phyloP scores from a whole-genome alignment of 2,113 vertebrate genomes.

The Leptobrachium leishanense region DNA sequence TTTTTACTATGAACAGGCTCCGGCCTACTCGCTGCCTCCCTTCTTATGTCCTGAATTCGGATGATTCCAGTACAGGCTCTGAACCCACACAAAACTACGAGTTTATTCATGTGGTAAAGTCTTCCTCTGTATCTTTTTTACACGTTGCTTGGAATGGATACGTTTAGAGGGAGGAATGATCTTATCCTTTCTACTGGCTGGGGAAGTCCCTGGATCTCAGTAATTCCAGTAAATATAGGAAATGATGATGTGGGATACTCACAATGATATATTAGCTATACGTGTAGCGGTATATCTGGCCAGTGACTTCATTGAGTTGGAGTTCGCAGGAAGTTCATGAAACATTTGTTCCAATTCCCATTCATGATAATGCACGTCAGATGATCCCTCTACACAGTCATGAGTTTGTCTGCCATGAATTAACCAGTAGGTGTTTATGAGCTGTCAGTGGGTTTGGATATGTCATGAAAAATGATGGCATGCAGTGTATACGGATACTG shows the following conservation, averaged over 20 bases:
- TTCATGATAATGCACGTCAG: background rate
- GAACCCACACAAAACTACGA: background rate
- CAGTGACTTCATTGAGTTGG: background rate
- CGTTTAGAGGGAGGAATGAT: too few species aligned
- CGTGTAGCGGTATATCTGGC: constrained; percentile 2
- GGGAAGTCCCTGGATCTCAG: background rate
- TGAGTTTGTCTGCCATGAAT: background rate
- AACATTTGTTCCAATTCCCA: constrained; percentile 9
- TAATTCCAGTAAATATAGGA: background rate
- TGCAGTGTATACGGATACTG: background rate
- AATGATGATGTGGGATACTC: background rate
- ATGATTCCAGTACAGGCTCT: background rate
- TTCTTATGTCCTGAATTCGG: background rate
- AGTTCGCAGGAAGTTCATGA: constrained; percentile 27
- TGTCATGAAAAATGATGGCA: background rate
- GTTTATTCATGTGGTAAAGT: background rate
- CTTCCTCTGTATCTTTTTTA: background rate
- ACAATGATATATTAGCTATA: too few species aligned
- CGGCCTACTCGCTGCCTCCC: background rate
- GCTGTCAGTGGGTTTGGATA: background rate
- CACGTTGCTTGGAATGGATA: background rate
- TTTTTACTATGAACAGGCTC: background rate
- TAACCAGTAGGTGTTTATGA: constrained; percentile 11
- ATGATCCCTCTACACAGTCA: too few species aligned
- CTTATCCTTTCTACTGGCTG: too few species aligned